Conservation (phyloP, 2,797 vertebrate genomes). For the Sebastes oblongus region DNA sequence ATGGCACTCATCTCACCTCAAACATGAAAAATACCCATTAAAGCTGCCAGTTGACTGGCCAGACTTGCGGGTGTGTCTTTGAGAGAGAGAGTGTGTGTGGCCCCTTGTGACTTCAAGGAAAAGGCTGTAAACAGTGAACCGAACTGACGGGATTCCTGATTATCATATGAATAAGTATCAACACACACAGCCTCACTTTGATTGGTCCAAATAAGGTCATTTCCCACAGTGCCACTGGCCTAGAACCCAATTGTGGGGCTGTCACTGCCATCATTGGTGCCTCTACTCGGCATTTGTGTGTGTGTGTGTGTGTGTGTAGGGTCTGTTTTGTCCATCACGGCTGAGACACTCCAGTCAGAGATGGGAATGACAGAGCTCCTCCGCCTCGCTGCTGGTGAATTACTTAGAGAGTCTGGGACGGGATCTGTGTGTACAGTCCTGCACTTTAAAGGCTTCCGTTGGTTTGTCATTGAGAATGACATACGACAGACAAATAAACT, state of each 20-base stretch:
- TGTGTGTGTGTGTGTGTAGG: constrained; percentile 28
- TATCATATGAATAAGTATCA: constrained; percentile 77
- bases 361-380: constrained; percentile 61
- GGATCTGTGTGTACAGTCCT: constrained; percentile 33
- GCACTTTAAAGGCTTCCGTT: constrained; percentile 33
- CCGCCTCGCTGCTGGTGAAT: constrained; percentile 51
- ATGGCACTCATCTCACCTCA: constrained; percentile 33
- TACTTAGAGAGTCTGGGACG: constrained; percentile 39
- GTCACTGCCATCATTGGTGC: constrained; percentile 54
- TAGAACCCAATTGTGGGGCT: constrained; percentile 44
- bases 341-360: constrained; percentile 54
- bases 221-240: constrained; percentile 72
- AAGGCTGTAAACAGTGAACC: constrained; percentile 50
- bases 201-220: constrained; percentile 70
- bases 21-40: constrained; percentile 43
- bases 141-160: constrained; percentile 64
- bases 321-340: constrained; percentile 66
- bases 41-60: constrained; percentile 13
- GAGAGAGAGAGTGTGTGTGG: constrained; percentile 11
- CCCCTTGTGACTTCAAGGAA: constrained; percentile 25
- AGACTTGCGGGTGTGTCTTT: constrained; percentile 13
- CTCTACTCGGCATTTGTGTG: constrained; percentile 39
- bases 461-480: constrained; percentile 24
- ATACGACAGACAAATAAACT: constrained; percentile 11
- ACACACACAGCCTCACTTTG: constrained; percentile 60